Evolutionary conservation across 2,888 invertebrate species (phyloP).

Genomic region (Drosophila algonquin): DNA sequence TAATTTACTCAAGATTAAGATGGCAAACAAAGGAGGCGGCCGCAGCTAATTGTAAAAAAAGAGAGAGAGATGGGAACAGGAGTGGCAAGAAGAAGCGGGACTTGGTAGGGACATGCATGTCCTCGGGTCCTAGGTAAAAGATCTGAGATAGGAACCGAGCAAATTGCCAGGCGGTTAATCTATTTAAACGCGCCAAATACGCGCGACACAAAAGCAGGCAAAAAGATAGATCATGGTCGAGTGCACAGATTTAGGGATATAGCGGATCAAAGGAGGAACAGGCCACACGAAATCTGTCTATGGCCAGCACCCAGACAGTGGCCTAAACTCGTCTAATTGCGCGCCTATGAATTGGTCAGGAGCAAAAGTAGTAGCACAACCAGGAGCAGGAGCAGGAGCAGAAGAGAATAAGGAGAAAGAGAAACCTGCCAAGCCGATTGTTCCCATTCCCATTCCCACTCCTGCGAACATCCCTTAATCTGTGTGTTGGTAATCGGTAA

Average conservation of each 20-base stretch:
- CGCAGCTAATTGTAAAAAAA: conserved; percentile 66
- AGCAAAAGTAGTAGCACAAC: conserved; percentile 12
- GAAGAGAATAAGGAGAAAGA: conserved; percentile 7
- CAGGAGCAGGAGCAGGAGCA: not conserved
- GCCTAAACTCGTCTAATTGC: conserved; percentile 79
- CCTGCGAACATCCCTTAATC: conserved; percentile 83
- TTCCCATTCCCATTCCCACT: conserved; percentile 19
- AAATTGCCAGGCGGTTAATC: conserved; percentile 84
- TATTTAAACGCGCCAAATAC: conserved; percentile 84
- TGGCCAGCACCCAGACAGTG: conserved; percentile 56
- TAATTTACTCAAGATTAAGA: conserved; percentile 84
- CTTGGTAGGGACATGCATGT: not conserved
- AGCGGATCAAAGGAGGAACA: conserved; percentile 67
- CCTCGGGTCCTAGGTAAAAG: conserved; percentile 39
- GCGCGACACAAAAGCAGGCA: conserved; percentile 69
- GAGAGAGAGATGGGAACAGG: conserved; percentile 2
- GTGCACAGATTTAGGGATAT: conserved; percentile 77
- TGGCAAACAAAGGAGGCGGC: conserved; percentile 65
- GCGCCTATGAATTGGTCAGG: conserved; percentile 55
- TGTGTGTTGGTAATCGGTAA: conserved; percentile 82
- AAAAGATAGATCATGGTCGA: conserved; percentile 56
- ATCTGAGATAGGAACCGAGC: conserved; percentile 70
- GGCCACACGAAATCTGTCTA: conserved; percentile 64
- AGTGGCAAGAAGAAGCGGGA: conserved; percentile 12
- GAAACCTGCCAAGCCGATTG: conserved; percentile 72